These are phyloP conservation scores for Pygoscelis antarcticus DNA, from an alignment of 2,113 vertebrate species.

Conservation along the genomic window DNA sequence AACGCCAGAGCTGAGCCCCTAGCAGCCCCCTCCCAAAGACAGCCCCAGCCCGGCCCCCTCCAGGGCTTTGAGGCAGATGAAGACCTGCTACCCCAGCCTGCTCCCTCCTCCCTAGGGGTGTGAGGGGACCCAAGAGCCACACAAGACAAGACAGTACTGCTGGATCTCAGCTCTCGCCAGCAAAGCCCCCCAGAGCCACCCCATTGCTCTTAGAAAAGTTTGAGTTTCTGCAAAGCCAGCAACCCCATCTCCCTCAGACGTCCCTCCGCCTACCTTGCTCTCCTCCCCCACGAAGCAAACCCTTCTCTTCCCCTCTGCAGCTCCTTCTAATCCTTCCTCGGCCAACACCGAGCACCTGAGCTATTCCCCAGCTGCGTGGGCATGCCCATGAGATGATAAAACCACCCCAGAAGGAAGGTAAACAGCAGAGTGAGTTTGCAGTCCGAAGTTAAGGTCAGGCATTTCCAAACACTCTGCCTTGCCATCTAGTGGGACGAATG, in stretches of 20 bases:
- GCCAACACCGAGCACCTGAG: not conserved
- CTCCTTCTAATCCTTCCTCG: not conserved
- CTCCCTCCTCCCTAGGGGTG: not conserved
- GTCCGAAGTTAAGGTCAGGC: not conserved
- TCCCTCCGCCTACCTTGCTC: not conserved
- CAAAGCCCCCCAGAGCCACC: not conserved
- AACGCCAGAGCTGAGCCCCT: not conserved
- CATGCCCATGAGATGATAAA: not conserved
- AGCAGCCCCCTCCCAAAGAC: not conserved
- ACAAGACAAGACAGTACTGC: not conserved
- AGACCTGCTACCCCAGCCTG: not conserved
- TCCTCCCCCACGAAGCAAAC: not conserved
- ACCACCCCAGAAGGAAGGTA: not conserved
- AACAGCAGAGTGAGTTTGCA: not conserved
- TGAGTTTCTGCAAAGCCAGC: not conserved
- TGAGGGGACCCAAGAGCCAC: fast-evolving
- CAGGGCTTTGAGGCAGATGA: not conserved
- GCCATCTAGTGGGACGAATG: constrained; percentile 28
- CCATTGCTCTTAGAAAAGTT: fast-evolving
- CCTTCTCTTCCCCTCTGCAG: not conserved
- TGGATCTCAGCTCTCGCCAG: fast-evolving
- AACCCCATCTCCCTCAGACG: not conserved
- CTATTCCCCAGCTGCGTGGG: not conserved
- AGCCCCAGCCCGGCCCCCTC: not conserved
- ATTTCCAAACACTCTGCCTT: not conserved